Evolutionary conservation across 2,888 invertebrate species (phyloP).

Genomic region (Eristalis pertinax): DNA sequence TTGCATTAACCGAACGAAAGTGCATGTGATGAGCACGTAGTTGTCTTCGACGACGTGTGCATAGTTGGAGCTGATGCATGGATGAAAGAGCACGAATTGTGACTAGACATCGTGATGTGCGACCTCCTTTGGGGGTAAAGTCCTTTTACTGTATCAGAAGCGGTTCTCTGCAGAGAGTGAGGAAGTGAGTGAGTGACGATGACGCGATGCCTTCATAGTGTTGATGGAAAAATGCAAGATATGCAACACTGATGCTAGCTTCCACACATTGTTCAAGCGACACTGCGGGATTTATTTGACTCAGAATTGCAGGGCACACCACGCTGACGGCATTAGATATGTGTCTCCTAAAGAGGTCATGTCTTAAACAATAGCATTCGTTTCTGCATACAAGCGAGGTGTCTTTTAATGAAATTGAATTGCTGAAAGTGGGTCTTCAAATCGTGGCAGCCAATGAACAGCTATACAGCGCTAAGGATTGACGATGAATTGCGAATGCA

Average conservation of each 20-base stretch:
- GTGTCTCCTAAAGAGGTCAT: conserved; percentile 40
- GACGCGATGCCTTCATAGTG: background rate
- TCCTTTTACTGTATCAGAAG: conserved; percentile 19
- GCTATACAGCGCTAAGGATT: background rate
- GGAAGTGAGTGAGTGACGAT: background rate
- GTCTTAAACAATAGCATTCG: conserved; percentile 34
- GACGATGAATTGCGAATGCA: background rate
- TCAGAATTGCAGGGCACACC: conserved; percentile 44
- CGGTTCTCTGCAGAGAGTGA: background rate
- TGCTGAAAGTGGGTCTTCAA: background rate
- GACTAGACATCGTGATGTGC: conserved; percentile 54
- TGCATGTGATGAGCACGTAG: conserved; percentile 23
- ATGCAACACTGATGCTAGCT: conserved; percentile 37
- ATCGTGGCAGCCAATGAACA: background rate
- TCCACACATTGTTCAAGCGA: conserved; percentile 36
- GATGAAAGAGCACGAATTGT: conserved; percentile 36
- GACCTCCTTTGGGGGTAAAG: conserved; percentile 14
- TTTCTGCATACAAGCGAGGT: conserved; percentile 14
- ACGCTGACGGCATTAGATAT: conserved; percentile 16
- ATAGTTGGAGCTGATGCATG: conserved; percentile 25
- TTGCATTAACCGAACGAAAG: conserved; percentile 14
- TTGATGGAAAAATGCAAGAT: background rate
- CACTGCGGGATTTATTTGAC: conserved; percentile 17
- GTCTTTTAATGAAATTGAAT: background rate
- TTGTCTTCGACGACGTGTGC: background rate